Evolutionary conservation across 2,797 vertebrate genomes (phyloP).

Genomic region (Trichosurus vulpecula): DNA sequence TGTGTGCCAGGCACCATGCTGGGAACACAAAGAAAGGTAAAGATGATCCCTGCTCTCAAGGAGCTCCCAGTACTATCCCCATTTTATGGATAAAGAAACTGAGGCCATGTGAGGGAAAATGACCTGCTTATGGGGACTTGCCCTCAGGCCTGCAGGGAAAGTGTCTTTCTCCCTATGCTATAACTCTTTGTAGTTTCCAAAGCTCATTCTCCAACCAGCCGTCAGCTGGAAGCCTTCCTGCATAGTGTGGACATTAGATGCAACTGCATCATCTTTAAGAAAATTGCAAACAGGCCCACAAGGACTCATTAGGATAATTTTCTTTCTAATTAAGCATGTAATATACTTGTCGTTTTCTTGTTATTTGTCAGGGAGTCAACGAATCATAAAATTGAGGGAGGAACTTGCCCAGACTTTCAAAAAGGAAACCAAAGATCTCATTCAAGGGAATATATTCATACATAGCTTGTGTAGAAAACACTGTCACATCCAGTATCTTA

Average conservation of each 20-base stretch:
- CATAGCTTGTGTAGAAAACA: not conserved
- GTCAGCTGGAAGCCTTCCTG: rapidly evolving
- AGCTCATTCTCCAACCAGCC: not conserved
- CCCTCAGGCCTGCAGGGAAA: not conserved
- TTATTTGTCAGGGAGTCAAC: no score
- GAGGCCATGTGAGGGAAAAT: not conserved
- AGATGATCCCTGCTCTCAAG: not conserved
- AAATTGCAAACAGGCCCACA: not conserved
- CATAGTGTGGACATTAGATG: not conserved
- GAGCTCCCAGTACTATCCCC: not conserved
- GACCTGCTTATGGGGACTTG: not conserved
- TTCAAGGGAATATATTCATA: not conserved
- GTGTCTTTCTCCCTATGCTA: not conserved
- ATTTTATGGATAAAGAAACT: not conserved
- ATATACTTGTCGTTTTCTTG: not conserved
- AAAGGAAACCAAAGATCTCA: not conserved
- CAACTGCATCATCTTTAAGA: not conserved
- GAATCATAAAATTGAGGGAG: not conserved
- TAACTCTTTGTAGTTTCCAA: not conserved
- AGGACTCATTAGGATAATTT: not conserved
- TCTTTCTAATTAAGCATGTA: not conserved
- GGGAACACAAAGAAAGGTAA: not conserved
- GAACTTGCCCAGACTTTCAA: not conserved
- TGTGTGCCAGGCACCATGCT: not conserved
- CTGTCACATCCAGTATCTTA: not conserved